Evolutionary conservation across 1,140 invertebrate species (phyloP), one percentile per base, ranked within the genome.

Genomic region (Theocolax elegans): DNA sequence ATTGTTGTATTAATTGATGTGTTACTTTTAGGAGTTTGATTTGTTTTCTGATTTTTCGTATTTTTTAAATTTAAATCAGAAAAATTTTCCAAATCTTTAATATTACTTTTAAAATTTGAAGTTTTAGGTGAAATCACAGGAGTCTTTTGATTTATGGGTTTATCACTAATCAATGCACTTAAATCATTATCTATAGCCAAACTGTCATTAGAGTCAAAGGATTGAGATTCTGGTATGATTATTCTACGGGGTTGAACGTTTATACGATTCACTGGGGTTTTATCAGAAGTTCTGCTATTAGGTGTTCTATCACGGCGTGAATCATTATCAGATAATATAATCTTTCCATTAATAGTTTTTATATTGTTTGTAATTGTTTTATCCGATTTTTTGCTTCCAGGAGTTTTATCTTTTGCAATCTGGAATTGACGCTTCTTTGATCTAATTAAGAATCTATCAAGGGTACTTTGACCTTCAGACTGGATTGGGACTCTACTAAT

Each of bases 1-100:
- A 83, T 65, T 17, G 67, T 69, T 44, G 71, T 63, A 21, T 44
- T 29, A 40, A 8, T n/a, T 12, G 65, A 72, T n/a, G 12, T 56
- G 42, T 59, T 42, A 42, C 19, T 40, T 27, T 3, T 17, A 19
- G 13, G 9, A 38, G 3, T 42, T 63, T 31, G 3, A 40, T 19
- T 19, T 38, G 38, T 9, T 31, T 53, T 12, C 8, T 59, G 9
- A 58, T 48, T 68, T 35, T 15, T 2, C 15, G 29, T 60, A 21
- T 53, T 38, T 23, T 44, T 62, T 38, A n/a, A 42, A 42, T 58
- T 31, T 12, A 54, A 8, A 25, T 68, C 35, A 21, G 29, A 17
- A 15, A 44, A 62, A 42, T 21, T 38, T n/a, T 25, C 13, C 27
- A 53, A 53, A 42, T 3, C 0, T 1, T 44, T 21, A 38, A 17